These are phyloP conservation scores for Eunapius fragilis DNA, from an alignment of 37 sponge, comb jelly and placozoan species.

Conservation along the genomic window DNA sequence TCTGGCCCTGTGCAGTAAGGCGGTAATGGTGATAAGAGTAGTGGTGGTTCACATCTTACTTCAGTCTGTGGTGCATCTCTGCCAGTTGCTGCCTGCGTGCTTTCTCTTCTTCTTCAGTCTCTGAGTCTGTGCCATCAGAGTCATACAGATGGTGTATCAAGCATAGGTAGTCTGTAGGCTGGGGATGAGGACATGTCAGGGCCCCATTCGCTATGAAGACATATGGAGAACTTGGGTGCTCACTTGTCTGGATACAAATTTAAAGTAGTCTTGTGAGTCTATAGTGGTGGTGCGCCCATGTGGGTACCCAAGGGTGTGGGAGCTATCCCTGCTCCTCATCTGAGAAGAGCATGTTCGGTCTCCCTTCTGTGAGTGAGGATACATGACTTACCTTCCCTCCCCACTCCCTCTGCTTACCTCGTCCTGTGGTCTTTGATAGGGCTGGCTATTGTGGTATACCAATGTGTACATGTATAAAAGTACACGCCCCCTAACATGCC, in stretches of 20 bases:
- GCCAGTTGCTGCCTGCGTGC: slow-evolving; percentile 49
- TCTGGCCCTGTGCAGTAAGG: slow-evolving; percentile 36
- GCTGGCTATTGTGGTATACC: not conserved
- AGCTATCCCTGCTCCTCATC: not conserved
- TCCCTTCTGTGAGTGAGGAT: not conserved
- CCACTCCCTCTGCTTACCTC: not conserved
- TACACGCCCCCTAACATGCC: not conserved
- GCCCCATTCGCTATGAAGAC: not conserved
- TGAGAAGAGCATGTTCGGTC: not conserved
- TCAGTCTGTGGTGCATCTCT: slow-evolving; percentile 41
- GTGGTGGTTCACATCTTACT: too few relatives aligned
- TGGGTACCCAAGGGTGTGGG: not conserved
- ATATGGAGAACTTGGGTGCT: too few relatives aligned
- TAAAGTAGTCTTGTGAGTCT: slow-evolving; percentile 78
- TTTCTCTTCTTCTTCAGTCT: slow-evolving; percentile 72
- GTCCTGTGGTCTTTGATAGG: not conserved
- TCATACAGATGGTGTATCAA: slow-evolving; percentile 89
- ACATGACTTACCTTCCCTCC: not conserved
- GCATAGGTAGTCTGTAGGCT: slow-evolving; percentile 88
- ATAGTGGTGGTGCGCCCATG: slow-evolving; percentile 57
- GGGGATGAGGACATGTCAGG: not conserved
- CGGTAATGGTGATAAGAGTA: not conserved
- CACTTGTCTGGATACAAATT: slow-evolving; percentile 64
- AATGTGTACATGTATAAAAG: too few relatives aligned
- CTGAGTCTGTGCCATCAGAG: slow-evolving; percentile 82